Evolutionary conservation across 2,888 invertebrate species (phyloP).

Genomic region (Azorinus chamasolen): DNA sequence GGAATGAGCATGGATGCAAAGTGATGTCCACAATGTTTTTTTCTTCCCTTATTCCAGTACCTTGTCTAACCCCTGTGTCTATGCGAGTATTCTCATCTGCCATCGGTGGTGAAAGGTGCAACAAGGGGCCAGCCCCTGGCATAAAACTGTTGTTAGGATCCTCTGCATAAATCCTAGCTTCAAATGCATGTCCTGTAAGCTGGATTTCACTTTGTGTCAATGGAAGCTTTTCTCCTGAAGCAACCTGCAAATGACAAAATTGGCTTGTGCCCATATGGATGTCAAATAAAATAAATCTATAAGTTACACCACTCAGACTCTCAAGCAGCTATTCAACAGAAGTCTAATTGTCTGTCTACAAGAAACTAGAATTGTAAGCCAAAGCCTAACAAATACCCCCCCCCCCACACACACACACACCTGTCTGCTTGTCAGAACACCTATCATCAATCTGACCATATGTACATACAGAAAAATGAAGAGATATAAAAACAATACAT

Average conservation of each 20-base stretch:
- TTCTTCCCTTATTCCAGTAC: too few species aligned
- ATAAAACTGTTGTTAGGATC: constrained; percentile 92
- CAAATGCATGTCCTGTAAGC: constrained; percentile 95
- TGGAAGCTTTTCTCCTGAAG: constrained; percentile 95
- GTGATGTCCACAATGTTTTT: too few species aligned
- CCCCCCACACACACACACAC: too few species aligned
- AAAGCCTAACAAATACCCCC: too few species aligned
- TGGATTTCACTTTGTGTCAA: constrained; percentile 92
- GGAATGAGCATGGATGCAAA: too few species aligned
- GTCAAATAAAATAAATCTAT: neutral
- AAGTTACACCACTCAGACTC: neutral
- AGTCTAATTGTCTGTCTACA: too few species aligned
- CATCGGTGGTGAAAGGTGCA: constrained; percentile 91
- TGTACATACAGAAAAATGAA: too few species aligned
- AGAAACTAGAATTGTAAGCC: too few species aligned
- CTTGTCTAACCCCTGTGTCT: constrained; percentile 91
- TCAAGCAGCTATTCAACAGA: too few species aligned
- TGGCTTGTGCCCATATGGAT: neutral
- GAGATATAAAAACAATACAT: too few species aligned
- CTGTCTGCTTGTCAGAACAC: too few species aligned
- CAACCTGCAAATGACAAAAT: constrained; percentile 88
- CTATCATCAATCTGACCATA: too few species aligned
- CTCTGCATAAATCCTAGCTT: constrained; percentile 98
- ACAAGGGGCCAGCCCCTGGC: constrained; percentile 96
- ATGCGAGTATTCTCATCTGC: constrained; percentile 90